Evolutionary conservation across 2,797 vertebrate species (phyloP).

Genomic region (Acanthurus tractus): DNA sequence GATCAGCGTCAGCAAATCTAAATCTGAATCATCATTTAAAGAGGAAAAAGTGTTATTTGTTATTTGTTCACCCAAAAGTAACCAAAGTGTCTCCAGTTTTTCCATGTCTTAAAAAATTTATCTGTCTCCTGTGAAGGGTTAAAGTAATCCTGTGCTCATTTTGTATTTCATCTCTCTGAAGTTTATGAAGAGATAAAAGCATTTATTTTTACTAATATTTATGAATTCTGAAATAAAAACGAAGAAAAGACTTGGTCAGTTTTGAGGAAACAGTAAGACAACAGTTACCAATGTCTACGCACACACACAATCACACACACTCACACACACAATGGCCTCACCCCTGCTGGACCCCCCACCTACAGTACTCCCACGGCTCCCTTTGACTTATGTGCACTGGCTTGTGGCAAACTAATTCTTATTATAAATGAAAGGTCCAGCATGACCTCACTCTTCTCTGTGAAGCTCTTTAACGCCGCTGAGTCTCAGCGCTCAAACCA

Average conservation of each 20-base stretch:
- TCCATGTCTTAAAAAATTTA: constrained; percentile 8
- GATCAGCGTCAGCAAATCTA: background rate
- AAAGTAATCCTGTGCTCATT: constrained; percentile 22
- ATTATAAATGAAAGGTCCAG: constrained; percentile 80
- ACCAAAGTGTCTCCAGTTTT: background rate
- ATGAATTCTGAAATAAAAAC: constrained; percentile 39
- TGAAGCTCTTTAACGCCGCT: constrained; percentile 70
- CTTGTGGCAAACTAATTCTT: constrained; percentile 83
- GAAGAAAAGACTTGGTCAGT: constrained; percentile 50
- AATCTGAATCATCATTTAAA: background rate
- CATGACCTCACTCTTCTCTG: constrained; percentile 75
- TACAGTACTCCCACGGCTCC: constrained; percentile 75
- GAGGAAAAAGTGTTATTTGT: background rate
- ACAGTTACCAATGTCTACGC: constrained; percentile 61
- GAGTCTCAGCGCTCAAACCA: constrained; percentile 51
- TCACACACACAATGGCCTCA: constrained; percentile 62
- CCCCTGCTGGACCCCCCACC: constrained; percentile 72
- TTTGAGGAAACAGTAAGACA: constrained; percentile 62
- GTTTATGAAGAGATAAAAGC: constrained; percentile 59
- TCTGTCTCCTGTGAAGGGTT: constrained; percentile 13
- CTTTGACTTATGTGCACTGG: constrained; percentile 82
- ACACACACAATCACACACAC: constrained; percentile 44
- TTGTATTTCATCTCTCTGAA: constrained; percentile 35
- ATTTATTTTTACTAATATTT: constrained; percentile 57
- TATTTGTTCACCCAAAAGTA: background rate